These are phyloP conservation scores for Tragopan temminckii DNA, from an alignment of 2,797 vertebrate species.

Conservation along the genomic window DNA sequence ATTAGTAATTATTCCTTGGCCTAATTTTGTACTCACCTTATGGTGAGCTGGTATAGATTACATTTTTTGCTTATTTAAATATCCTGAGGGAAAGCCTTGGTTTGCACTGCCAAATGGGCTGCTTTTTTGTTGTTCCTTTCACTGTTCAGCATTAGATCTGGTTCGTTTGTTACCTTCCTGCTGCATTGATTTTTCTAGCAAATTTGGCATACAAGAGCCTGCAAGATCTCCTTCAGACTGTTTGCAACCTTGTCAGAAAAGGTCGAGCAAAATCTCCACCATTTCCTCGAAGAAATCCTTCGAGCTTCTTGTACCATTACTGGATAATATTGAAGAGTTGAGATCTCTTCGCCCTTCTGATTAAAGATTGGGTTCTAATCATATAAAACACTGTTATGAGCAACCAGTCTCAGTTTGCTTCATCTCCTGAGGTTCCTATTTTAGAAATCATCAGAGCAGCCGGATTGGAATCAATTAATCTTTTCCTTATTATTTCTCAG, in stretches of 20 bases:
- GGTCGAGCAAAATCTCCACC: not conserved
- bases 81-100: not conserved
- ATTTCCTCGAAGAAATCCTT: not conserved
- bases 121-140: not conserved
- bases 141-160: not conserved
- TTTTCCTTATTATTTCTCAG: not conserved
- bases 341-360: not conserved
- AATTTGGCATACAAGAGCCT: not conserved
- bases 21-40: not conserved
- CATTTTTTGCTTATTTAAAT: not conserved
- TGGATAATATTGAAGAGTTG: not conserved
- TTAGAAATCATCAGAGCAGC: not conserved
- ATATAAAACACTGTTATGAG: not conserved
- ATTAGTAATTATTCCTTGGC: not conserved
- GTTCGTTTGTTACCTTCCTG: not conserved
- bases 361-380: not conserved
- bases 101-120: not conserved
- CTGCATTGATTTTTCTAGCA: not conserved
- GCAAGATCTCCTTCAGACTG: not conserved
- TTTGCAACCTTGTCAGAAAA: not conserved
- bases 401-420: not conserved
- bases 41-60: not conserved
- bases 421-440: not conserved
- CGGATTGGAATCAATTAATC: not conserved
- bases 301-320: not conserved